Conservation (phyloP, 2,113 vertebrate genomes). For the Ceratotherium simum region DNA sequence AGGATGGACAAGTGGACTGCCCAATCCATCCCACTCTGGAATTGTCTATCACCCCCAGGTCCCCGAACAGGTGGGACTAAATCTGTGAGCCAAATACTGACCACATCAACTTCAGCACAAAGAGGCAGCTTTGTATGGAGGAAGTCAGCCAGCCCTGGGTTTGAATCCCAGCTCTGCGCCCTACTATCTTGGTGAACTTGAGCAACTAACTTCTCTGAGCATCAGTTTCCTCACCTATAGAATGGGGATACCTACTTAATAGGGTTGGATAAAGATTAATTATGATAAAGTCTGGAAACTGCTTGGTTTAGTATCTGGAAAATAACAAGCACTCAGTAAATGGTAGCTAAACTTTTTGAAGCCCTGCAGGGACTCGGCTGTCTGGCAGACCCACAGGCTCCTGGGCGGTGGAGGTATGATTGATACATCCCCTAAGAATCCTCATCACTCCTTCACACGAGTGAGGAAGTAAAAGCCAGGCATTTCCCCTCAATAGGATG, state of each 20-base stretch:
- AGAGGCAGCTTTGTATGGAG: neutral
- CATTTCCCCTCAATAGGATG: slow-evolving; percentile 4
- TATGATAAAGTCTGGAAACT: neutral
- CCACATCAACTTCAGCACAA: neutral
- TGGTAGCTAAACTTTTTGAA: neutral
- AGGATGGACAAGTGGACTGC: neutral
- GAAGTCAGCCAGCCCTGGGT: neutral
- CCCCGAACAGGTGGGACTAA: neutral
- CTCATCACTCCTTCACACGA: neutral
- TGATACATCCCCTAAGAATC: neutral
- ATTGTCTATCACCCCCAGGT: neutral
- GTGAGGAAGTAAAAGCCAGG: neutral
- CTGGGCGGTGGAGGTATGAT: neutral
- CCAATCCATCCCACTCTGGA: neutral
- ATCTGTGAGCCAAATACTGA: neutral
- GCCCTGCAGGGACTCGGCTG: neutral
- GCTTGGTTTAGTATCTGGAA: neutral
- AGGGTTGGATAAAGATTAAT: neutral
- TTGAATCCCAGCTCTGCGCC: neutral
- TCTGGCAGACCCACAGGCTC: neutral
- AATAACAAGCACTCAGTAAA: neutral
- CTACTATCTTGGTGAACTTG: neutral
- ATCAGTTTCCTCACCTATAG: neutral
- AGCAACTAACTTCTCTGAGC: neutral
- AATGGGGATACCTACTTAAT: neutral